Conservation (phyloP, 1,140 invertebrate species). For the Heterodera schachtii region DNA sequence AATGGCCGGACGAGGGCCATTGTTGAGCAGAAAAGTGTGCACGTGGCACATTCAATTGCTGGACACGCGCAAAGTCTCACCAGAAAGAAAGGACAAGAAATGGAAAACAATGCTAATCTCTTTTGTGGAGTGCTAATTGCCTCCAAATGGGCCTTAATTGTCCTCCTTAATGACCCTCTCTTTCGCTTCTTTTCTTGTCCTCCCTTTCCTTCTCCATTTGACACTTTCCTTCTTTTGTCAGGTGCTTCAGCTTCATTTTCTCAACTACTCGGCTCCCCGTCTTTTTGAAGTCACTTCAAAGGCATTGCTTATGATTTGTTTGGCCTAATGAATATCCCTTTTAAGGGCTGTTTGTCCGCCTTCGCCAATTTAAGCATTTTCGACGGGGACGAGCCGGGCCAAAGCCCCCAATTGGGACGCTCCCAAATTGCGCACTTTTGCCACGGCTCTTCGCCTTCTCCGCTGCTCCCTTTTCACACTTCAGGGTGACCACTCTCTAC, state of each 20-base stretch:
- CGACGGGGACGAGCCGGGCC: slow-evolving; percentile 29
- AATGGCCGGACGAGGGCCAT: background rate
- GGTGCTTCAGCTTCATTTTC: slow-evolving; percentile 30
- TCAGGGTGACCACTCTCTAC: background rate
- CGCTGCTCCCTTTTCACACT: slow-evolving; percentile 35
- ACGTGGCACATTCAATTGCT: slow-evolving; percentile 46
- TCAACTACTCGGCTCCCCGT: slow-evolving; percentile 31
- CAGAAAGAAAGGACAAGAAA: slow-evolving; percentile 2
- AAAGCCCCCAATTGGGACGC: slow-evolving; percentile 18
- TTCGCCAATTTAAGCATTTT: slow-evolving; percentile 41
- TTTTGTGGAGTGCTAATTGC: too few relatives aligned
- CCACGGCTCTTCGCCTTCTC: slow-evolving; percentile 23
- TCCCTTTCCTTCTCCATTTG: too few relatives aligned
- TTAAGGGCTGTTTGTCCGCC: slow-evolving; percentile 22
- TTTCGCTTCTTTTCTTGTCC: too few relatives aligned
- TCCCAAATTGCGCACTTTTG: slow-evolving; percentile 35
- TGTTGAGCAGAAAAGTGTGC: slow-evolving; percentile 36
- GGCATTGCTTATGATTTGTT: background rate
- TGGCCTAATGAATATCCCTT: background rate
- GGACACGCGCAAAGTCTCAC: slow-evolving; percentile 45
- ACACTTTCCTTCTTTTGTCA: slow-evolving; percentile 8
- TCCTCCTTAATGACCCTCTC: too few relatives aligned
- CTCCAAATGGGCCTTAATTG: background rate
- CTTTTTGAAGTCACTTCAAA: slow-evolving; percentile 40
- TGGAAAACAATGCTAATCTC: too few relatives aligned